Base-by-base conservation (phyloP, 2,113 vertebrate species). In the Gallinago undulata region DNA sequence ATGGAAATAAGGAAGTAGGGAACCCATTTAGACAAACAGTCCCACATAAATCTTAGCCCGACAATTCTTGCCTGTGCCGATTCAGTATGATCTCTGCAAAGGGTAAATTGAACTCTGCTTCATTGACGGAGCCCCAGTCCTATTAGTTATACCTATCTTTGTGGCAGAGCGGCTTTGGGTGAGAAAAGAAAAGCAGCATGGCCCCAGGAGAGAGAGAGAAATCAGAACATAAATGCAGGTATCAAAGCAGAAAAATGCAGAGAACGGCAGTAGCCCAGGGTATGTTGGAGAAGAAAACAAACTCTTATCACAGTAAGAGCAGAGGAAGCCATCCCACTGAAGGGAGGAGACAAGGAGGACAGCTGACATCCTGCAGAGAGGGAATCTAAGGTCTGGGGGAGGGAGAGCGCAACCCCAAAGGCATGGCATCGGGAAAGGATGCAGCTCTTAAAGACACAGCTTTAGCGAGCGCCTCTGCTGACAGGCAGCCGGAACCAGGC, bases 191-290 rank as follows among this genome's bases (percentile, higher is more conserved):
- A 84, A 82, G 79, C 84, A n/a, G 53, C 10, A 37, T 24, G 87
- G 87, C 74, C 89, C 91, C 81, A 43, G 82, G 91, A 96, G 89
- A 97, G 75, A 51, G 79, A 84, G 45, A 33, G 72, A 87, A 96
- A 92, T 95, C 89, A 60, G 85, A 95, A 84, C 93, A 47, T 81
- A 96, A 94, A 87, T 87, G 90, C 80, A 89, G 90, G 89, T 96
- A 97, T 97, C 95, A 97, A 95, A 97, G 91, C 90, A 95, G 89
- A 96, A 96, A 96, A 96, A 95, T 74, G 84, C 91, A 87, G 94
- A 76, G 77, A 30, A 41, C 27, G 14, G 69, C 47, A 82, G 93
- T 91, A 88, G 79, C 89, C 94, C 94, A 82, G 87, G 87, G 82
- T 92, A 78, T 84, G 62, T 7, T 72, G 83, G 76, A 87, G 84